Evolutionary conservation across 1,140 invertebrate species (phyloP), one percentile per base, ranked within the genome.

Genomic region (Pseudomyrmex gracilis): DNA sequence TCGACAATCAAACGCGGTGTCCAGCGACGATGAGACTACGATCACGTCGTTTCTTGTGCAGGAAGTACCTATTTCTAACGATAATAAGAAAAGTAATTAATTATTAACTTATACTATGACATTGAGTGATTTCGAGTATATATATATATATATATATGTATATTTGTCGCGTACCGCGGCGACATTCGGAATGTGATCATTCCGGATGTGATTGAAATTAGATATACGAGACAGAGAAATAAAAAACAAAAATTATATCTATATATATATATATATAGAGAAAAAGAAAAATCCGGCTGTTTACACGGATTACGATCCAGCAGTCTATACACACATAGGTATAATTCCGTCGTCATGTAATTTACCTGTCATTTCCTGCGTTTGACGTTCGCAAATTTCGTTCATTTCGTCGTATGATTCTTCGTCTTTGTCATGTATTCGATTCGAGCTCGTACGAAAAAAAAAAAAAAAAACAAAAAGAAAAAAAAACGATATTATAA

Each of bases 1-100:
- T 80, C 45, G 58, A 53, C 43, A 49, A 55, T 2, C 5, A 53
- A 67, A 55, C 76, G 82, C 70, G 57, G 76, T 84, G 78, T 73
- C 15, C 17, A 80, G 70, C 77, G 63, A 74, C 64, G 87, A 85
- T 85, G 68, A 80, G 55, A 82, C 63, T 63, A 86, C 74, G 24
- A 67, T 74, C 61, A 24, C 67, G 77, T 88, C 84, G 78, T 88
- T 80, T 86, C 67, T 82, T 87, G 34, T 34, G 73, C 87, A 90
- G 87, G 88, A 90, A 90, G 88, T 90, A 90, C 88, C 88, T 90
- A 90, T 88, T 73, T 53, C 82, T 83, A 84, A 87, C 86, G 82
- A 87, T 87, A 87, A 87, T 58, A 78, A 87, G 5, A 10, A 51
- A 51, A 76, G 45, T 83, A 85, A 89, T 84, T 88, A 80, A 80